Evolutionary conservation across 1,140 invertebrate species (phyloP).

Genomic region (honey bee (Apis mellifera)): DNA sequence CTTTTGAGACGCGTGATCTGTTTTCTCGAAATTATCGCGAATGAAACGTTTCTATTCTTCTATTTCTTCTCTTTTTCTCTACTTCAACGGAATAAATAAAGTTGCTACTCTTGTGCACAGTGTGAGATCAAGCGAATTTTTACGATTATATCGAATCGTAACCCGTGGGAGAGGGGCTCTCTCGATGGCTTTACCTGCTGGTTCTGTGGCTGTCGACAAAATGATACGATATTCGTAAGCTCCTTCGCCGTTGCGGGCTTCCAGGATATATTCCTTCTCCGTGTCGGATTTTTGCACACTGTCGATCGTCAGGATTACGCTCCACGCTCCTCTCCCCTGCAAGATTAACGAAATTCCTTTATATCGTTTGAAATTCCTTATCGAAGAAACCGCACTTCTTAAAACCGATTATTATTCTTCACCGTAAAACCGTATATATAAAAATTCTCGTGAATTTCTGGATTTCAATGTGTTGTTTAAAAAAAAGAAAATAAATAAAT

Average conservation of each 20-base stretch:
- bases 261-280: slow-evolving; percentile 85
- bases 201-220: slow-evolving; percentile 87
- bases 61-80: not conserved
- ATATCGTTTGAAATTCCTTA: not conserved
- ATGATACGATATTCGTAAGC: slow-evolving; percentile 83
- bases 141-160: not conserved
- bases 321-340: slow-evolving; percentile 85
- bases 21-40: not conserved
- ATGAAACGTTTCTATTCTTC: not conserved
- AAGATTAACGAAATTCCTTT: not conserved
- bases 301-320: slow-evolving; percentile 84
- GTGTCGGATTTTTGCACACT: slow-evolving; percentile 88
- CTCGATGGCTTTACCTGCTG: slow-evolving; percentile 82
- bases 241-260: slow-evolving; percentile 86
- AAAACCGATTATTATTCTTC: not conserved
- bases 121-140: slow-evolving; percentile 6
- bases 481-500: too few relatives aligned
- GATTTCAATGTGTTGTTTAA: too few relatives aligned
- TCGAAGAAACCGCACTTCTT: not conserved
- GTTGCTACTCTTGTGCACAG: slow-evolving; percentile 7
- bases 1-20: too few relatives aligned
- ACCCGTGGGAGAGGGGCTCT: not conserved
- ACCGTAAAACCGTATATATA: too few relatives aligned
- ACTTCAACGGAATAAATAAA: too few relatives aligned
- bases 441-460: too few relatives aligned